Base-by-base conservation (phyloP, 2,113 vertebrate genomes). In the Channa argus region DNA sequence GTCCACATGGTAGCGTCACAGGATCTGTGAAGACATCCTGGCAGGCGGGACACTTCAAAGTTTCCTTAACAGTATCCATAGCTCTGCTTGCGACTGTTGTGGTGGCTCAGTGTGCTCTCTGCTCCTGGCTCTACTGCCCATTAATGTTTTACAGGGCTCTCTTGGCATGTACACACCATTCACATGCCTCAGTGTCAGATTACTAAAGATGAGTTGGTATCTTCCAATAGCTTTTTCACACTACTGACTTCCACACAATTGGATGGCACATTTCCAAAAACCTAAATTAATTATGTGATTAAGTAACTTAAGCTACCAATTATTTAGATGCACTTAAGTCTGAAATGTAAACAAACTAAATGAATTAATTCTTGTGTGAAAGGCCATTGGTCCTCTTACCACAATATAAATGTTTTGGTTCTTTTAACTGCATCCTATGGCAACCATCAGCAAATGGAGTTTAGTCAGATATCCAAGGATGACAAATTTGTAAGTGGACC, bases 21-120 rank as follows among this genome's bases (percentile, higher is more conserved):
- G 93, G 92, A 54, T 93, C 90, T 8, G 78, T 88, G 56, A 91
- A 92, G 52, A 88, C 53, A 61, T 95, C 92, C 74, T 87, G 83
- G 85, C 94, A 95, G 68, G 92, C 81, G 0, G 93, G 93, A 85
- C 94, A 94, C 77, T 86, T 93, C n/a, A 93, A 63, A 68, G 63
- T 50, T 62, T 90, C 43, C 62, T 84, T 80, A 12, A 55, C 37
- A 37, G 79, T 75, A 67, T 78, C 91, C 89, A 92, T 92, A 5
- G 82, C 74, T 81, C 52, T 68, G 70, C n/a, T 61, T 52, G 62
- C 49, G 54, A n/a, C 83, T 83, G 70, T 33, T 63, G 2, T 41
- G 49, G 74, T 24, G 11, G 61, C 63, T 79, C 63, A 51, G 34
- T 63, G 66, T 41, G 52, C n/a, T 37, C 50, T 66, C 73, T 52